Evolutionary conservation across 2,797 vertebrate genomes (phyloP).

Genomic region (Eptatretus atami): DNA sequence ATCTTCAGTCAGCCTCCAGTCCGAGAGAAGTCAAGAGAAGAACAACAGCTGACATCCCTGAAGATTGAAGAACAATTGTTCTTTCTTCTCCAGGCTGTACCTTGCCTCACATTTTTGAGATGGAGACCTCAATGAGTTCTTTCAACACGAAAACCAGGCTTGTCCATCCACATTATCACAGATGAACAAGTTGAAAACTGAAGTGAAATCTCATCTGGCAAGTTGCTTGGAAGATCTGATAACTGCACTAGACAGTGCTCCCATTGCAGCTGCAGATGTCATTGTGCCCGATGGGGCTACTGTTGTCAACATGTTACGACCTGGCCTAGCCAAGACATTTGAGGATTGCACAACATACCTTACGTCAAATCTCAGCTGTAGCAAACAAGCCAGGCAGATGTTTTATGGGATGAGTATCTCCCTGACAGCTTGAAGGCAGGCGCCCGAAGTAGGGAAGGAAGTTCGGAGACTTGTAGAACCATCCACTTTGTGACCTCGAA

Average conservation of each 20-base stretch:
- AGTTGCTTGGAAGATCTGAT: not conserved
- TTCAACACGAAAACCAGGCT: not conserved
- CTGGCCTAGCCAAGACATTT: not conserved
- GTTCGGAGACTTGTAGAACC: conserved; percentile 6
- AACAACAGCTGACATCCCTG: not conserved
- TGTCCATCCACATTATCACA: not conserved
- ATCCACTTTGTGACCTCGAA: conserved; percentile 5
- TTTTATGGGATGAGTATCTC: not conserved
- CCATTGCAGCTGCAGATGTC: not conserved
- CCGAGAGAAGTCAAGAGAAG: not conserved
- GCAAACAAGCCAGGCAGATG: not conserved
- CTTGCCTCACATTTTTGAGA: not conserved
- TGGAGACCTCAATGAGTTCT: conserved; percentile 1
- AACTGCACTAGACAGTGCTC: not conserved
- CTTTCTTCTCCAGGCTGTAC: not conserved
- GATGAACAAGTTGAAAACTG: not conserved
- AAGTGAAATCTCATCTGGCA: not conserved
- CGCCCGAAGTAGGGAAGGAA: conserved; percentile 5
- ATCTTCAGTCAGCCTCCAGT: not conserved
- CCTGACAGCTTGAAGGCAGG: not conserved
- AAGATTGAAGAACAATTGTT: not conserved
- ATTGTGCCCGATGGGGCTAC: not conserved
- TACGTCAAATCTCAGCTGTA: conserved; percentile 1
- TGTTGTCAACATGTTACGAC: conserved; percentile 1
- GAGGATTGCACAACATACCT: not conserved